Conservation (phyloP, 2,797 vertebrate genomes). For the Cheirogaleus major region DNA sequence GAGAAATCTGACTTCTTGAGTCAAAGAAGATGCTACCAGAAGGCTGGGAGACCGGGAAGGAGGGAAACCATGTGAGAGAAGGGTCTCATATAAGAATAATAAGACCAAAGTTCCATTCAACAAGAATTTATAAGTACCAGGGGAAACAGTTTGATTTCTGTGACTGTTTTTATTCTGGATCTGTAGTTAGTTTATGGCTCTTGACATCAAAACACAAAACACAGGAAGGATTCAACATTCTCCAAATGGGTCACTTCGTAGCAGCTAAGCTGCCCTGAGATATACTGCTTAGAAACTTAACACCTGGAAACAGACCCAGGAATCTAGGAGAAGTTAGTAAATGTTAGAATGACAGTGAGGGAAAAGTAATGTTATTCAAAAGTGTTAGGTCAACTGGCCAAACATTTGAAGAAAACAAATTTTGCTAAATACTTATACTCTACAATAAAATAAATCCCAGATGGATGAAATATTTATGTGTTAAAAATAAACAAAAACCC, state of each 20-base stretch:
- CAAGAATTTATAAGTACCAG: background rate
- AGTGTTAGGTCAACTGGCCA: constrained; percentile 8
- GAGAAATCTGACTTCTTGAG: background rate
- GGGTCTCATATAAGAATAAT: background rate
- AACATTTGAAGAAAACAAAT: constrained; percentile 52
- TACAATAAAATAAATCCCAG: constrained; percentile 57
- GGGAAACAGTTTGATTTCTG: background rate
- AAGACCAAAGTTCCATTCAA: background rate
- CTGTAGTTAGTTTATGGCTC: background rate
- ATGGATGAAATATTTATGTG: constrained; percentile 40
- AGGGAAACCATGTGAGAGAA: background rate
- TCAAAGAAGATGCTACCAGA: background rate
- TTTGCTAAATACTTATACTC: constrained; percentile 46
- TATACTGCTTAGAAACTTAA: background rate
- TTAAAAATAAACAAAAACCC: constrained; percentile 46
- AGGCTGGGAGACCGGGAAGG: background rate
- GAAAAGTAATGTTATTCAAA: background rate
- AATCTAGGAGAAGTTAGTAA: background rate
- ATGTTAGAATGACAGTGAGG: background rate
- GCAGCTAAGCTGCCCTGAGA: background rate
- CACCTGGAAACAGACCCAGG: background rate
- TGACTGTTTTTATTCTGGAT: background rate
- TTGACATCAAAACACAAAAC: constrained; percentile 47
- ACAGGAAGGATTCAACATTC: background rate
- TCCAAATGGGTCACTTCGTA: constrained; percentile 15